Conservation (phyloP, 2,888 invertebrate species). For the Pristionchus mayeri region DNA sequence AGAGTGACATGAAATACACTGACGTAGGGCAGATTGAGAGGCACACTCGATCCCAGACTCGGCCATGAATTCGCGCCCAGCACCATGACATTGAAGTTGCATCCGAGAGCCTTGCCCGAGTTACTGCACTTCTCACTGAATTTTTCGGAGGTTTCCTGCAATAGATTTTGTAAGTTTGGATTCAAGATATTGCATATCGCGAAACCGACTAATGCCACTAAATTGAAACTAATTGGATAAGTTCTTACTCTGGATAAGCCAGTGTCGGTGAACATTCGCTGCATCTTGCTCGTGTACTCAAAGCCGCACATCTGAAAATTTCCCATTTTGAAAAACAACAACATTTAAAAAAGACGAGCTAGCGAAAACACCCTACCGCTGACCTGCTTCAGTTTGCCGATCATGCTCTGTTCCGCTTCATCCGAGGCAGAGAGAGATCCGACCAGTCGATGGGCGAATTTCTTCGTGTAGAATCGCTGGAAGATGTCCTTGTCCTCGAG, state of each 20-base stretch:
- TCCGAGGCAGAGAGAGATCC: constrained; percentile 98
- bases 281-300: constrained; percentile 98
- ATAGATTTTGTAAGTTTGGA: background rate
- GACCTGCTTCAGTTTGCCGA: constrained; percentile 90
- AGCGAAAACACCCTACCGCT: background rate
- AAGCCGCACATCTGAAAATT: constrained; percentile 91
- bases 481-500: constrained; percentile 99
- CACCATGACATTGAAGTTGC: constrained; percentile 93
- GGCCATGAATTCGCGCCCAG: constrained; percentile 99
- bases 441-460: constrained; percentile 95
- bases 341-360: too few relatives aligned
- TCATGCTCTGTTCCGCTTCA: constrained; percentile 99
- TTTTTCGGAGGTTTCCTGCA: constrained; percentile 44
- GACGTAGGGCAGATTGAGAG: constrained; percentile 56
- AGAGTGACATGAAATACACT: constrained; percentile 56
- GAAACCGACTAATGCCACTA: background rate
- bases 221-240: background rate
- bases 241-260: constrained; percentile 94
- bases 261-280: constrained; percentile 99
- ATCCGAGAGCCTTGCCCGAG: constrained; percentile 55
- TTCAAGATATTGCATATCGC: too few relatives aligned
- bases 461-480: constrained; percentile 99
- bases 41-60: constrained; percentile 82
- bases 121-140: constrained; percentile 44
- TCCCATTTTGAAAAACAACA: background rate